Evolutionary conservation across 2,888 invertebrate species (phyloP).

Genomic region (Octodonta nipae): DNA sequence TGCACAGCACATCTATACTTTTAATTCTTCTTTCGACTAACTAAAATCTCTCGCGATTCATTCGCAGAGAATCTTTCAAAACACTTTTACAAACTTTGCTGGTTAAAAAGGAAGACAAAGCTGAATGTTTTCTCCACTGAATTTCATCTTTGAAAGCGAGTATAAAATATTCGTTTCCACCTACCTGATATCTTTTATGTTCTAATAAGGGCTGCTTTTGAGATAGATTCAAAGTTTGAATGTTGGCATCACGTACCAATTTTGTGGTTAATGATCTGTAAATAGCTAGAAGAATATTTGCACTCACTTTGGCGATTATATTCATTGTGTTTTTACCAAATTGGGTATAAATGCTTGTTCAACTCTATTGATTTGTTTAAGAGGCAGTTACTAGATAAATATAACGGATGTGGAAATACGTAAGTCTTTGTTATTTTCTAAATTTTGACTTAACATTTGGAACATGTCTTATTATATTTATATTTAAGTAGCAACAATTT

Average conservation of each 20-base stretch:
- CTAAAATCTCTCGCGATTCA: not conserved
- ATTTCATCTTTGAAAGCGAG: not conserved
- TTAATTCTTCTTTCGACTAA: no score
- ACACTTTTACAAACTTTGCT: not conserved
- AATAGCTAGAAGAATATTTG: not conserved
- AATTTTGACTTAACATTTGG: no score
- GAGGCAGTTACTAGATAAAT: no score
- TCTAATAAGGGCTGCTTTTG: not conserved
- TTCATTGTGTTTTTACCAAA: no score
- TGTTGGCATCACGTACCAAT: not conserved
- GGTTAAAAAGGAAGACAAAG: not conserved
- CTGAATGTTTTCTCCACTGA: not conserved
- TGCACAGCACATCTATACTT: not conserved
- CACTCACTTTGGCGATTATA: no score
- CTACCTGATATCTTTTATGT: conserved; percentile 5
- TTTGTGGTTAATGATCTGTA: not conserved
- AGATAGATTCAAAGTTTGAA: not conserved
- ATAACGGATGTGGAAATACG: no score
- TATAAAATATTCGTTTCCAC: conserved; percentile 4
- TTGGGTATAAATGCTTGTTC: no score
- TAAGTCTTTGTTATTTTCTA: no score
- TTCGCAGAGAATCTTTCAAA: not conserved
- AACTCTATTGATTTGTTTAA: no score
- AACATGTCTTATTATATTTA: no score
- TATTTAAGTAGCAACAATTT: no score